phyloP scores from a whole-genome alignment of 1,140 invertebrate species.

The Mercenaria mercenaria region DNA sequence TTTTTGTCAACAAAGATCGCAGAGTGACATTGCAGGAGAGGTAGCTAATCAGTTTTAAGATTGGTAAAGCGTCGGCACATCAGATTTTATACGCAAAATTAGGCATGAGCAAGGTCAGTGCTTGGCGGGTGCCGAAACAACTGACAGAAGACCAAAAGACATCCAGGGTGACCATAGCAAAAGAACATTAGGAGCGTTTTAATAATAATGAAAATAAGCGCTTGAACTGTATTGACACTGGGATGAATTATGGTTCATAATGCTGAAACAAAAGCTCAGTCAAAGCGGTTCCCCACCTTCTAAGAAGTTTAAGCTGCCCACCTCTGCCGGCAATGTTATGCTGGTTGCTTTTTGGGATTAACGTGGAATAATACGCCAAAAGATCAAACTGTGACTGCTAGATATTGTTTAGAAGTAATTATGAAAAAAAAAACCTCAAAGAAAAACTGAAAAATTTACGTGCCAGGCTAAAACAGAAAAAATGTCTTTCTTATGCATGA shows the following conservation, averaged over 20 bases:
- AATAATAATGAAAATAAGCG: background rate
- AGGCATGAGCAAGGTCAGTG: background rate
- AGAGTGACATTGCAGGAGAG: background rate
- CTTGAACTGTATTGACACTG: background rate
- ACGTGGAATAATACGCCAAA: background rate
- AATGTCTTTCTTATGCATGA: too few relatives aligned
- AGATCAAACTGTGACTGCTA: background rate
- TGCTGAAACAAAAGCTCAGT: constrained; percentile 7
- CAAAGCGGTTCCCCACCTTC: background rate
- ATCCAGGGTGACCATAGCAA: background rate
- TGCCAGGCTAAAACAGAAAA: too few relatives aligned
- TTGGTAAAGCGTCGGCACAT: background rate
- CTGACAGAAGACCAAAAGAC: background rate
- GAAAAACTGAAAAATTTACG: too few relatives aligned
- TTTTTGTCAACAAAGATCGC: background rate
- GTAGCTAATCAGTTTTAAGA: background rate
- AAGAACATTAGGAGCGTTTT: background rate
- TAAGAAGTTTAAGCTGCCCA: background rate
- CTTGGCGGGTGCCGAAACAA: background rate
- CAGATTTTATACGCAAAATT: background rate
- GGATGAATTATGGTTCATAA: background rate
- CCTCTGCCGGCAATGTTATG: background rate
- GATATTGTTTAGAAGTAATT: background rate
- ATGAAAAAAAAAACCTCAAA: too few relatives aligned
- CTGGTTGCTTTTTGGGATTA: background rate